Evolutionary conservation across 2,888 invertebrate species (phyloP), one percentile per base, ranked within the genome.

Genomic region (Sabatieria punctata): DNA sequence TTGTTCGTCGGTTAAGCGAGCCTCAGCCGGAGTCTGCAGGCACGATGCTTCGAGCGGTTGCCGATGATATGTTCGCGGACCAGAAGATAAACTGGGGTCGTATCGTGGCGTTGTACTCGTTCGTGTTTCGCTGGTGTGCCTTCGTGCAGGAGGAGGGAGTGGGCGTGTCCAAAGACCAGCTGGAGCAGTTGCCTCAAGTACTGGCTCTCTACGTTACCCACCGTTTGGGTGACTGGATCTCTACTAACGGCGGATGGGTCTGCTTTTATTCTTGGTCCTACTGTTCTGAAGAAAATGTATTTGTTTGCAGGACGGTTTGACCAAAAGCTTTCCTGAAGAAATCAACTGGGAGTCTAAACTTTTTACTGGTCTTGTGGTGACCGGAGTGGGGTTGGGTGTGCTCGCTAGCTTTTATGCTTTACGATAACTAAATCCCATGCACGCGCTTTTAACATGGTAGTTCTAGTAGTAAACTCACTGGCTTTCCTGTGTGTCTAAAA

Each of bases 31-130:
- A n/a, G n/a, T n/a, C n/a, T n/a, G n/a, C n/a, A n/a, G 36, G 36
- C 36, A 19, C 4, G n/a, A 36, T 15, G 6, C 40, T 45, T 11
- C 38, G 26, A 2, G 25, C 56, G 6, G 53, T 48, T 25, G 50
- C 46, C 26, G 45, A 33, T 19, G 33, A 44, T 24, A 43, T 44
- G 46, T 40, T 45, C 42, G 41, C 46, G 36, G 49, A 46, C 25
- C 35, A 35, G 2, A 13, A 27, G 30, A 27, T 26, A 25, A 46
- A 49, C 36, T 45, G 25, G 18, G 49, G 46, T n/a, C 36, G 46
- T 18, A 19, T 45, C 15, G 4, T 45, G 4, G 45, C 45, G 11
- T 24, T 45, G 26, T 36, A 22, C 36, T 24, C 45, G 2, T 45
- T 45, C 39, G 26, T 13, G 19, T 22, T 22, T n/a, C 15, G 4